Evolutionary conservation across 1,140 invertebrate genomes (phyloP).

Genomic region (Charaxes varanes): DNA sequence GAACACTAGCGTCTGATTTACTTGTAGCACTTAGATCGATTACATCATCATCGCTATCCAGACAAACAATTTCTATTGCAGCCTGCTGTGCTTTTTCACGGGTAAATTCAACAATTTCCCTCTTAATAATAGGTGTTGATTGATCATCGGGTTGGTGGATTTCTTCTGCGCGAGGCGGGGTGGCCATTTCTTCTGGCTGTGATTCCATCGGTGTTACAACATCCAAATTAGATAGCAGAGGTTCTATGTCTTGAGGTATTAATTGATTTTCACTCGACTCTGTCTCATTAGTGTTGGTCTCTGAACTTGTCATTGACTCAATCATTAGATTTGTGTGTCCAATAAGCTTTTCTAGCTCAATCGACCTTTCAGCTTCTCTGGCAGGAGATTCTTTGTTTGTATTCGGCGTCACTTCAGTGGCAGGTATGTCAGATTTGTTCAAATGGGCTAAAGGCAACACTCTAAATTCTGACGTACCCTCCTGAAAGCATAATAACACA

Average conservation of each 20-base stretch:
- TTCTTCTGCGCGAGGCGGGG: not conserved
- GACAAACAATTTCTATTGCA: constrained; percentile 30
- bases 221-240: not conserved
- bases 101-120: constrained; percentile 8
- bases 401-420: constrained; percentile 25
- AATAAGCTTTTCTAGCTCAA: constrained; percentile 57
- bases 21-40: constrained; percentile 23
- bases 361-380: constrained; percentile 49
- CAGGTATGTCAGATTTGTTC: constrained; percentile 34
- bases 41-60: constrained; percentile 59
- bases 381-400: constrained; percentile 33
- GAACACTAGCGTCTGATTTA: constrained; percentile 20
- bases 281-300: constrained; percentile 1
- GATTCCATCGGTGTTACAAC: not conserved
- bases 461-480: constrained; percentile 33
- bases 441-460: constrained; percentile 50
- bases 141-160: not conserved
- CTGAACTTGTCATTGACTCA: constrained; percentile 14
- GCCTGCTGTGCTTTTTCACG: constrained; percentile 4
- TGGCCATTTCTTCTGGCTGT: not conserved
- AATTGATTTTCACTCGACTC: not conserved
- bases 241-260: not conserved
- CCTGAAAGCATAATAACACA: constrained; percentile 30
- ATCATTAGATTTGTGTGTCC: constrained; percentile 29
- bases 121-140: constrained; percentile 15